phyloP scores from a whole-genome alignment of 2,113 vertebrate species.

The Mixornis gularis region DNA sequence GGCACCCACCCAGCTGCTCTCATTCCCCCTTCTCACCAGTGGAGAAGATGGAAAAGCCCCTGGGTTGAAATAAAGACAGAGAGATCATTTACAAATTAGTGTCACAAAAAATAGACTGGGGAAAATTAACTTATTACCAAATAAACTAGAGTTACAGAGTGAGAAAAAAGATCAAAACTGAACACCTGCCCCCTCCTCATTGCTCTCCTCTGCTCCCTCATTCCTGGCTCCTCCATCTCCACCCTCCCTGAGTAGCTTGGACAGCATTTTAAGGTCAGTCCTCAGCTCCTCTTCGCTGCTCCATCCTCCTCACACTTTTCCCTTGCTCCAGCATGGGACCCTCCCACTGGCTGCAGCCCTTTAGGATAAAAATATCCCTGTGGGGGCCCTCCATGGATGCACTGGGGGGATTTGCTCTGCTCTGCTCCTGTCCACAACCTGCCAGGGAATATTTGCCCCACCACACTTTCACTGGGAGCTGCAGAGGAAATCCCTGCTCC shows the following conservation, averaged over 20 bases:
- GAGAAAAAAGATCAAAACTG: neutral
- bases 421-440: neutral
- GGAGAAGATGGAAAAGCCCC: neutral
- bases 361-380: neutral
- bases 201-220: fast-evolving
- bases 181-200: fast-evolving
- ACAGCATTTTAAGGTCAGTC: neutral
- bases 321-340: neutral
- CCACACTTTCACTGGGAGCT: fast-evolving
- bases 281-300: neutral
- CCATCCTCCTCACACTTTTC: neutral
- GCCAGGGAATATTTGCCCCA: neutral
- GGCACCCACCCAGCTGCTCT: neutral
- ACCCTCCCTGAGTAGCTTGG: fast-evolving
- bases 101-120: neutral
- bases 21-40: neutral
- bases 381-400: fast-evolving
- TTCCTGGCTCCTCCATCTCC: neutral
- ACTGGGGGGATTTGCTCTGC: fast-evolving
- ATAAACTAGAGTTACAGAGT: neutral
- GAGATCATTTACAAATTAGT: neutral
- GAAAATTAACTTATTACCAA: neutral
- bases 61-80: neutral
- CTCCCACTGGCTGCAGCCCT: neutral
- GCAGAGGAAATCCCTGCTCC: neutral